Evolutionary conservation across 2,113 vertebrate species (phyloP), one percentile per base, ranked within the genome.

Genomic region (Cynopterus brachyotis): DNA sequence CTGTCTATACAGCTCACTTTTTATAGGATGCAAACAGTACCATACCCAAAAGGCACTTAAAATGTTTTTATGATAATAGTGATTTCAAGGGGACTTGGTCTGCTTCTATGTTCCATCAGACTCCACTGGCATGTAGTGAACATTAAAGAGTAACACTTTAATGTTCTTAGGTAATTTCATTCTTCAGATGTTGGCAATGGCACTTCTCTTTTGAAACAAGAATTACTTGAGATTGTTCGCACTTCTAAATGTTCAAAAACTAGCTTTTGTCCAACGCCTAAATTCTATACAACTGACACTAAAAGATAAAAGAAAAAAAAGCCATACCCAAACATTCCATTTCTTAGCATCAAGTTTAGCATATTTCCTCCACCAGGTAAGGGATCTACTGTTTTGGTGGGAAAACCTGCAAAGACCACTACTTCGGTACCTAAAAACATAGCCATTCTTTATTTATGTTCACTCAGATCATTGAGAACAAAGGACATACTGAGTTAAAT

Each of bases 21-120:
- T 96, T 96, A 95, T 82, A 92, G 66, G 30, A 98, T 16, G 16
- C 57, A 95, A 95, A 83, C 11, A 90, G 53, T 66, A 94, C 55
- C 62, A 95, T 83, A 84, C 75, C 81, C 86, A 60, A 95, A 98
- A 96, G 87, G 83, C 75, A 96, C 87, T 96, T 96, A 96, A 78
- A 35, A 90, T 88, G 50, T 90, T 95, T 85, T 93, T 84, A 90
- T 92, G 57, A 55, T n/a, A 95, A 89, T 91, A 90, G 92, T 55
- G 57, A 85, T 64, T 96, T 96, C 69, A 83, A 93, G 66, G n/a
- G 13, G 26, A 82, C 32, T 30, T 67, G 26, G 53, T 60, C 53
- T 73, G 73, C 69, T 75, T 84, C 90, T 95, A 32, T 35, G 47
- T 7, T 90, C 80, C 28, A 64, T 42, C n/a, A 89, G 94, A 78